phyloP scores from a whole-genome alignment of 2,797 vertebrate genomes.

The Cheracebus regulus region DNA sequence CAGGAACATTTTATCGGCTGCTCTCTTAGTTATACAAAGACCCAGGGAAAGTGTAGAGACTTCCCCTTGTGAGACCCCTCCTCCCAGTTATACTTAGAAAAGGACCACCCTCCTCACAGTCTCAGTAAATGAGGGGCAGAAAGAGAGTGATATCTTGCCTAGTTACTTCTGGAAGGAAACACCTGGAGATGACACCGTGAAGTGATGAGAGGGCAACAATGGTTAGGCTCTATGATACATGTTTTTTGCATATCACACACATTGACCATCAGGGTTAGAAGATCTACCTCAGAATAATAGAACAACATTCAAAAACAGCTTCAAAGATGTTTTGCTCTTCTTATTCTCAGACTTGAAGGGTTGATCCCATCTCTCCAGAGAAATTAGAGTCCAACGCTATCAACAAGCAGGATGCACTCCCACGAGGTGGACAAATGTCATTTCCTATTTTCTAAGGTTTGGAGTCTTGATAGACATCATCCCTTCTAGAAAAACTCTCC shows the following conservation, averaged over 20 bases:
- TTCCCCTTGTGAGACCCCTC: background rate
- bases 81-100: background rate
- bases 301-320: background rate
- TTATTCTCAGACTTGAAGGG: background rate
- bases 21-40: slow-evolving; percentile 27
- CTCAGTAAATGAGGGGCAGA: background rate
- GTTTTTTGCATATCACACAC: background rate
- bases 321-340: background rate
- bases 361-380: background rate
- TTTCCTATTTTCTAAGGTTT: slow-evolving; percentile 5
- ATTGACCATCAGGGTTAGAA: background rate
- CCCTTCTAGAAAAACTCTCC: background rate
- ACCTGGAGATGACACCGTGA: background rate
- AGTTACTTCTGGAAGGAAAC: background rate
- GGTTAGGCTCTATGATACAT: background rate
- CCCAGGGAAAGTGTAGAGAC: background rate
- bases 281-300: background rate
- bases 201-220: background rate
- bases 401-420: background rate
- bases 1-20: background rate
- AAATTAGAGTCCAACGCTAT: background rate
- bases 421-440: background rate
- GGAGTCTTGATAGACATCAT: background rate
- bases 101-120: background rate
- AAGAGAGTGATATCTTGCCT: background rate